These are phyloP conservation scores for Meghimatium bilineatum DNA, from an alignment of 2,888 invertebrate genomes.

Conservation along the genomic window DNA sequence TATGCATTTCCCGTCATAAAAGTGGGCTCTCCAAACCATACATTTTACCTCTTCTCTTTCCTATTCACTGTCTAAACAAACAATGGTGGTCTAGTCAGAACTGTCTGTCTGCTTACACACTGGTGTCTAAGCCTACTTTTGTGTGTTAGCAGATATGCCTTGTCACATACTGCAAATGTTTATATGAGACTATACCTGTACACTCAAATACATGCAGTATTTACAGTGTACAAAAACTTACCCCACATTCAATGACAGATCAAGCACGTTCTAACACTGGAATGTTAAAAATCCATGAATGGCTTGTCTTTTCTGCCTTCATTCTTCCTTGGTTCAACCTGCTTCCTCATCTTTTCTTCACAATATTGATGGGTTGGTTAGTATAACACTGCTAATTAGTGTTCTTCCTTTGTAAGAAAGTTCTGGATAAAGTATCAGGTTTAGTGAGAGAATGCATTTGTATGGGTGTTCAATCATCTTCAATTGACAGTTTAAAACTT, in stretches of 20 bases:
- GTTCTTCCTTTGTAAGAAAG: conserved; percentile 1
- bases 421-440: not conserved
- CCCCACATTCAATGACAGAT: not conserved
- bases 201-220: too few species aligned
- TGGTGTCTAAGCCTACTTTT: not conserved
- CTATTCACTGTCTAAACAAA: too few species aligned
- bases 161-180: not conserved
- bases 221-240: not conserved
- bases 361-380: not conserved
- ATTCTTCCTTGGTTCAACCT: not conserved
- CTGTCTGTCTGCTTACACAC: not conserved
- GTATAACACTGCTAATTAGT: not conserved
- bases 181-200: too few species aligned
- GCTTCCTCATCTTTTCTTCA: not conserved
- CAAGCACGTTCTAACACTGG: not conserved
- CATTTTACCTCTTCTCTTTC: too few species aligned
- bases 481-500: too few species aligned
- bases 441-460: not conserved
- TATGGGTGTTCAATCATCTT: too few species aligned
- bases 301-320: not conserved
- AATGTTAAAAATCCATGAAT: not conserved
- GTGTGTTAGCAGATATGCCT: not conserved
- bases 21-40: too few species aligned
- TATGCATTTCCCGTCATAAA: too few species aligned
- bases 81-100: too few species aligned